Base-by-base conservation (phyloP, 2,888 invertebrate genomes). In the Holacanthella duospinosa region DNA sequence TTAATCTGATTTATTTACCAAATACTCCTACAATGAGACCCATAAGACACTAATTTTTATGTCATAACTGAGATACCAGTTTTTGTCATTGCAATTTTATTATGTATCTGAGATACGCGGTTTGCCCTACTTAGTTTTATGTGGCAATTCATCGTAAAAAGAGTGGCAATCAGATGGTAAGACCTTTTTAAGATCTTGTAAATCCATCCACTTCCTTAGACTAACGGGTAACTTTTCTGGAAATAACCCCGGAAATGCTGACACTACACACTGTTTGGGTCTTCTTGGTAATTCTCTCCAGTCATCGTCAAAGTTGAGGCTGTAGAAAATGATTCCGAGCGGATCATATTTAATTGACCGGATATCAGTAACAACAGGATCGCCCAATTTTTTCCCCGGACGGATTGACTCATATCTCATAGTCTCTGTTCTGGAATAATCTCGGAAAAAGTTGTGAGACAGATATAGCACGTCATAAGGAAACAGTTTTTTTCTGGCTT, bases 401-500 rank as follows among this genome's bases (percentile, higher is more conserved):
- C 72, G 66, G 43, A 73, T 73, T 12, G 66, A 68, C 9, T 36
- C n/a, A 26, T 67, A 73, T 21, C 60, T 44, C 19, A 61, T 29
- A 12, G 36, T 36, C 6, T 6, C 6, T 29, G 26, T 25, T 12
- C 62, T 26, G 4, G 64, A 43, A 61, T 62, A 68, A 26, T 68
- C 64, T 21, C 43, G 36, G 44, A 70, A 73, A 57, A 68, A 68
- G 19, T 59, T 16, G 55, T 57, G 60, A 25, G 44, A 61, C 59
- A 71, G 48, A 24, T 64, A 64, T 19, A n/a, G n/a, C 48, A 70
- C 68, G 29, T 64, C 57, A 65, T 74, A 74, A 43, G 71, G 71
- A 6, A 12, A 6, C 3, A 68, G 70, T 3, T 64, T 65, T 64
- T 64, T 63, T 66, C 72, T 56, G 12, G 74, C 70, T n/a, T 64